Evolutionary conservation across 2,113 vertebrate species (phyloP), one percentile per base, ranked within the genome.

Genomic region (Dipodomys ordii): DNA sequence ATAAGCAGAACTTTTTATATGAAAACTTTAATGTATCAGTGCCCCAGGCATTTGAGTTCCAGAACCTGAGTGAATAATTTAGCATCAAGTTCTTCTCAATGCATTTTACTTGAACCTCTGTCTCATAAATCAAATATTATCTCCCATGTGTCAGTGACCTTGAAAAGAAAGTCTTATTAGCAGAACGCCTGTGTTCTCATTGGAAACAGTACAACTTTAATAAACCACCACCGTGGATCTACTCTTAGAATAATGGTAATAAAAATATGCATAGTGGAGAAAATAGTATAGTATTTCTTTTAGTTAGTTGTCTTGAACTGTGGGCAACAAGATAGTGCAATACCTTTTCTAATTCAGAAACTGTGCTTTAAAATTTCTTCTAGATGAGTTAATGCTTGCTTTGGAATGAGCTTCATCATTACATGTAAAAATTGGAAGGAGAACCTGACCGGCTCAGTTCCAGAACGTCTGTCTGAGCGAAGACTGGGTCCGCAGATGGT

Each of bases 71-170:
- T 7, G 32, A 97, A 97, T 95, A 96, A 96, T 97, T 97, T 95
- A 94, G 25, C 46, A 69, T 88, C 68, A 72, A 94, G 65, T 95
- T 49, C 76, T 97, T 97, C 87, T 82, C 77, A 90, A 92, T n/a
- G 20, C 89, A 62, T 93, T 65, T 65, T 93, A 91, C 28, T 96
- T 73, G 72, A 67, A 69, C 81, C 97, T 93, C 95, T 96, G 72
- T 96, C 90, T 83, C 92, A 95, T 95, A 88, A 97, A 97, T 97
- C 62, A 98, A 94, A 90, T 87, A 78, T 39, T 98, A 88, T 12
- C 20, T 44, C 62, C 74, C 53, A 83, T 93, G 77, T 84, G 83
- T 93, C 74, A 91, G 25, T 88, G 90, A 94, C 86, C 93, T 97
- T 96, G 81, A 89, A 85, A 65, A 73, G 92, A 80, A 19, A 79